phyloP scores from a whole-genome alignment of 2,888 invertebrate genomes.

The Apamea epomidion region DNA sequence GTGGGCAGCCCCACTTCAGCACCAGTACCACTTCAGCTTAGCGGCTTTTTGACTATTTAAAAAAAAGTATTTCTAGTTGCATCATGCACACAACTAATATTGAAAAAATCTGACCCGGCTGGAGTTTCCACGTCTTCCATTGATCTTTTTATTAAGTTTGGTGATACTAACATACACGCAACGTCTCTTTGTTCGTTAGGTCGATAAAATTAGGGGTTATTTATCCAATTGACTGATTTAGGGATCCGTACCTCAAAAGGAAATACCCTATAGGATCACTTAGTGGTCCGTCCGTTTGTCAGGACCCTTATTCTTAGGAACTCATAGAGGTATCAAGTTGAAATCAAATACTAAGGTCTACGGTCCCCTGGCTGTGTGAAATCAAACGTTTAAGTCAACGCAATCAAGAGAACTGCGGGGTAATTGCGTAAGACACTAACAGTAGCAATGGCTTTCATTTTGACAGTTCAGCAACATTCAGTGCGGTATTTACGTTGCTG shows the following conservation, averaged over 20 bases:
- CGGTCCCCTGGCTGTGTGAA: not conserved
- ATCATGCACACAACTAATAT: too few relatives aligned
- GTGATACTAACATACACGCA: not conserved
- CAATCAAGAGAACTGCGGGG: not conserved
- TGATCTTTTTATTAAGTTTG: not conserved
- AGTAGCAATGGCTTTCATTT: too few relatives aligned
- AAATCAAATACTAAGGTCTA: not conserved
- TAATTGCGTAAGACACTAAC: too few relatives aligned
- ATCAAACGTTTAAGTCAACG: not conserved
- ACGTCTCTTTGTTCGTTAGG: not conserved
- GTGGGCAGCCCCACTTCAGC: too few relatives aligned
- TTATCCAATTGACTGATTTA: not conserved
- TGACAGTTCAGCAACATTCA: too few relatives aligned
- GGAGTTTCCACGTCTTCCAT: not conserved
- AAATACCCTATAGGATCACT: not conserved
- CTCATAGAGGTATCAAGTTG: not conserved
- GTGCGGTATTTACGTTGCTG: too few relatives aligned
- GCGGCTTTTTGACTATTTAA: not conserved
- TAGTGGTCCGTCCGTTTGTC: not conserved
- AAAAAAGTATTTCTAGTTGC: too few relatives aligned
- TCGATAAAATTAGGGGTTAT: not conserved
- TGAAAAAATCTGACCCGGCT: not conserved
- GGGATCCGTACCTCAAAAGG: not conserved
- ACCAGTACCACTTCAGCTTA: not conserved
- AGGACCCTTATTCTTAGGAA: not conserved